phyloP scores from a whole-genome alignment of 92 coral and sea anemone species.

The Isaurus tuberculatus region DNA sequence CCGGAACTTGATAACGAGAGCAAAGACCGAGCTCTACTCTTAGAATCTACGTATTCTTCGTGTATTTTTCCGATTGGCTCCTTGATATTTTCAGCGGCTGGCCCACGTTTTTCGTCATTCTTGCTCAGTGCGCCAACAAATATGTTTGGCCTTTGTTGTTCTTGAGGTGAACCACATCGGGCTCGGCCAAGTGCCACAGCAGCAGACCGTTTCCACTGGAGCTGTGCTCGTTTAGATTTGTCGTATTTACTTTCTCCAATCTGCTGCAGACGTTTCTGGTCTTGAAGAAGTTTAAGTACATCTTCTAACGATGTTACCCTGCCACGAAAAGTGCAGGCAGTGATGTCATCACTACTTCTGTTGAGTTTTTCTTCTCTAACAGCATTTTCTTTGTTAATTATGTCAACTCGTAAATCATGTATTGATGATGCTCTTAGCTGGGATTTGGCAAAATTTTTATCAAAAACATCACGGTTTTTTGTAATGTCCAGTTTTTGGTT shows the following conservation, averaged over 20 bases:
- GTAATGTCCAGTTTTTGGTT: constrained; percentile 34
- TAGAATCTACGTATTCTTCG: constrained; percentile 36
- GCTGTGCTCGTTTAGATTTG: constrained; percentile 74
- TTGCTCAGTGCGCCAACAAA: not conserved
- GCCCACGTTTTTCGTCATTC: constrained; percentile 3
- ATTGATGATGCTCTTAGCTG: constrained; percentile 15
- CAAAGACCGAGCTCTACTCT: constrained; percentile 13
- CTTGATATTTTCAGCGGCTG: constrained; percentile 16
- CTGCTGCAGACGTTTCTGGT: constrained; percentile 83
- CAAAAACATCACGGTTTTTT: constrained; percentile 4
- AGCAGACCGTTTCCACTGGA: constrained; percentile 89
- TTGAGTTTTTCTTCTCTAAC: constrained; percentile 37
- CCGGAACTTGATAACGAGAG: constrained; percentile 20
- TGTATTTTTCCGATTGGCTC: not conserved
- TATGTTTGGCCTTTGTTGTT: constrained; percentile 26
- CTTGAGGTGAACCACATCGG: constrained; percentile 58
- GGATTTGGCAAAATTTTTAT: not conserved
- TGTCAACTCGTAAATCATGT: constrained; percentile 29
- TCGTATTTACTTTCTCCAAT: constrained; percentile 73
- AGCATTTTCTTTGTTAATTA: constrained; percentile 21
- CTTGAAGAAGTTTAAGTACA: constrained; percentile 87
- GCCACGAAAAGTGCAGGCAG: constrained; percentile 32
- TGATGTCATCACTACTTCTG: constrained; percentile 35
- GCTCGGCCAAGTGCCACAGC: constrained; percentile 78
- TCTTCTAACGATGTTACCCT: constrained; percentile 86